Conservation (phyloP, 35 echinoderm and acorn worm genomes). For the Diadema setosum region DNA sequence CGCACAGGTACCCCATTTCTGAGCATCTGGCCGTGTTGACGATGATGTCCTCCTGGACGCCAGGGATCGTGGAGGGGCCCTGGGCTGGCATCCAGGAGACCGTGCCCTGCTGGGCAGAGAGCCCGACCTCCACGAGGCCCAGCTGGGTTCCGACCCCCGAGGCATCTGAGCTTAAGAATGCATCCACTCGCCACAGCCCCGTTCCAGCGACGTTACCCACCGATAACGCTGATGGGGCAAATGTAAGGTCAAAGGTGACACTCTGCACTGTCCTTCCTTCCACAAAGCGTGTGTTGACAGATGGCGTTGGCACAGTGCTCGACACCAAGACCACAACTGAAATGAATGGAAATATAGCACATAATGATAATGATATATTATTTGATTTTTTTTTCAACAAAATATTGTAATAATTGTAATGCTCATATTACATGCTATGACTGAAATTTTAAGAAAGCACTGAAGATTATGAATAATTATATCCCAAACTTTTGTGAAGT, state of each 20-base stretch:
- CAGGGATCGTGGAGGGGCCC: background rate
- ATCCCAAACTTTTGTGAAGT: background rate
- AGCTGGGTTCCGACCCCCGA: background rate
- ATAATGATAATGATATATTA: background rate
- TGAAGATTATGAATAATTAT: background rate
- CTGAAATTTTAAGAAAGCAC: background rate
- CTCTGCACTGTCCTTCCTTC: constrained; percentile 25
- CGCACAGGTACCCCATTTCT: constrained; percentile 49
- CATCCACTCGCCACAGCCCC: constrained; percentile 51
- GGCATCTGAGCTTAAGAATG: constrained; percentile 14
- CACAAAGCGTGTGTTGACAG: background rate
- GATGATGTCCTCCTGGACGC: constrained; percentile 12
- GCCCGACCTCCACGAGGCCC: background rate
- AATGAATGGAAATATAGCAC: background rate
- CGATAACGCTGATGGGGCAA: background rate
- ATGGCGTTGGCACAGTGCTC: constrained; percentile 6
- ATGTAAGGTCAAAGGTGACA: constrained; percentile 60
- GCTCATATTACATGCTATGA: background rate
- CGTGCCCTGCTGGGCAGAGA: constrained; percentile 1
- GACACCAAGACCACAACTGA: constrained; percentile 50
- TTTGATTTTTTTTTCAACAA: background rate
- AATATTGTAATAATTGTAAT: background rate
- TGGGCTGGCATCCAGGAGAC: constrained; percentile 54
- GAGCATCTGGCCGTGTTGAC: background rate
- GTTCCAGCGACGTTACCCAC: constrained; percentile 10